Conservation (phyloP, 92 coral and sea anemone genomes). For the Anthopleura xanthogrammica region DNA sequence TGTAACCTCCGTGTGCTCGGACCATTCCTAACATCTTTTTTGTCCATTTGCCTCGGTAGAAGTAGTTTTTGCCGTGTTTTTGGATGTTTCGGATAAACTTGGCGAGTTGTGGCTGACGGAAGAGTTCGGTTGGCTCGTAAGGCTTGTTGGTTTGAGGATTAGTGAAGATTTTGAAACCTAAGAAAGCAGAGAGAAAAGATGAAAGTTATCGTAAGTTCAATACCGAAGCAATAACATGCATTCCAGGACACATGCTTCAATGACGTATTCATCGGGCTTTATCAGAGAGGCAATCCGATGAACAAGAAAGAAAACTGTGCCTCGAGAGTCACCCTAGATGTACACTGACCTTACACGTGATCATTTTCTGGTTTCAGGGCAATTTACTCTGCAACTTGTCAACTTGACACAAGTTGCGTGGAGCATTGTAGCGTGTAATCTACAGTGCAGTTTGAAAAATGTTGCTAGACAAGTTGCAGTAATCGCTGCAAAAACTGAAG, state of each 20-base stretch:
- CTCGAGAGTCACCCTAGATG: too few species aligned
- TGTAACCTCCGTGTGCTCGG: slow-evolving; percentile 51
- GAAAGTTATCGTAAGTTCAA: background rate
- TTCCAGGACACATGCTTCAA: background rate
- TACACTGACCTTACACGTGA: too few species aligned
- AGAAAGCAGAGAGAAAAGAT: background rate
- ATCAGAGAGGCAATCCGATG: too few species aligned
- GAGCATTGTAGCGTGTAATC: too few species aligned
- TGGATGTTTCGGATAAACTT: slow-evolving; percentile 61
- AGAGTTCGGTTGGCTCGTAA: slow-evolving; percentile 59
- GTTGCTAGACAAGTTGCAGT: too few species aligned
- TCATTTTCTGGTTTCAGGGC: too few species aligned
- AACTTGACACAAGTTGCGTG: too few species aligned
- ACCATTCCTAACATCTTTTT: slow-evolving; percentile 53
- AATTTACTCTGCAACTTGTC: too few species aligned
- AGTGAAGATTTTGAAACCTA: slow-evolving; percentile 65
- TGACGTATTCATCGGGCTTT: too few species aligned
- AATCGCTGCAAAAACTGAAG: too few species aligned
- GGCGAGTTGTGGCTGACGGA: slow-evolving; percentile 71
- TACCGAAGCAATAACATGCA: background rate
- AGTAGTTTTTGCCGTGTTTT: slow-evolving; percentile 54
- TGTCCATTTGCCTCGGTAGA: slow-evolving; percentile 78
- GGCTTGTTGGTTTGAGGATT: slow-evolving; percentile 65
- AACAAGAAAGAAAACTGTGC: too few species aligned
- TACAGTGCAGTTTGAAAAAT: too few species aligned